These are phyloP conservation scores for Sylvia atricapilla DNA, from an alignment of 2,113 vertebrate species.

Conservation along the genomic window DNA sequence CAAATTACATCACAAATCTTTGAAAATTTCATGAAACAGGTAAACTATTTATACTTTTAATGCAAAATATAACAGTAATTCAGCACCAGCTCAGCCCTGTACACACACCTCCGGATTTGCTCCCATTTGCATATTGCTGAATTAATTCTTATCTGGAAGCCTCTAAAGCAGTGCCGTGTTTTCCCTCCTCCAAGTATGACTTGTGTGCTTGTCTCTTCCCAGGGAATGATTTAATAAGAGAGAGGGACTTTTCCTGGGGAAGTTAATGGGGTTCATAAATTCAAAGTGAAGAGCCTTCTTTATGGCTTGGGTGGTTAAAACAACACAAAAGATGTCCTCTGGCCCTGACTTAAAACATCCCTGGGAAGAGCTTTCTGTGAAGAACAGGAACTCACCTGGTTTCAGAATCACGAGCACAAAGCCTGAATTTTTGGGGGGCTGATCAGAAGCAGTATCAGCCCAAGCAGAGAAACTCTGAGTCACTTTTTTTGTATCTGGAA, in stretches of 20 bases:
- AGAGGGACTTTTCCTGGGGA: not conserved
- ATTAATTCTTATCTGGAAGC: slow-evolving; percentile 45
- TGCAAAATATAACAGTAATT: not conserved
- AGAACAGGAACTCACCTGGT: not conserved
- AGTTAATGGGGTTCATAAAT: slow-evolving; percentile 36
- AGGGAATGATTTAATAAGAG: slow-evolving; percentile 39
- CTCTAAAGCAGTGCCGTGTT: not conserved
- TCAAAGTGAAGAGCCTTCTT: not conserved
- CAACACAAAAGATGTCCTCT: not conserved
- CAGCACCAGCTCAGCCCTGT: not conserved
- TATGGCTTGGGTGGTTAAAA: not conserved
- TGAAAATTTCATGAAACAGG: slow-evolving; percentile 39
- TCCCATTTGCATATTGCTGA: slow-evolving; percentile 44
- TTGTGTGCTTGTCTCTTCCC: not conserved
- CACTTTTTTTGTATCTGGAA: not conserved
- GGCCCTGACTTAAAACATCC: not conserved
- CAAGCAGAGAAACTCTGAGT: not conserved
- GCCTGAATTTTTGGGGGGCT: not conserved
- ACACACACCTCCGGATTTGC: not conserved
- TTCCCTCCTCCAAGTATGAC: not conserved
- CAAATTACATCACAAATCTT: not conserved
- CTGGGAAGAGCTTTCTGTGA: not conserved
- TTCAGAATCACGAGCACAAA: not conserved
- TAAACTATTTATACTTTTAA: slow-evolving; percentile 33
- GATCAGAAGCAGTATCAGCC: not conserved